Conservation (phyloP, 2,888 invertebrate genomes). For the Machimus atricapillus region DNA sequence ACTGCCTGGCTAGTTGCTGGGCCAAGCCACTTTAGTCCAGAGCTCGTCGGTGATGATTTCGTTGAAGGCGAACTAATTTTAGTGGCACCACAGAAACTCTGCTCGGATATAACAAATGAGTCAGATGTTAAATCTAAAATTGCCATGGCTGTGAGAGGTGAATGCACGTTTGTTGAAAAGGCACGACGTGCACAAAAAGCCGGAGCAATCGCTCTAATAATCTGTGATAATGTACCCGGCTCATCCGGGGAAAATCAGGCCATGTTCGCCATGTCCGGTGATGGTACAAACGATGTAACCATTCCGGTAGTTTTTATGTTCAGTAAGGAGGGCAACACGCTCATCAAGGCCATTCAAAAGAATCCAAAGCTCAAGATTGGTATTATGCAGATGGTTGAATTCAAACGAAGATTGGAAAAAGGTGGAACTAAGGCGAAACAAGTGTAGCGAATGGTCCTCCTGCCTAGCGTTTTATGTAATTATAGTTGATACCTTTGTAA, state of each 20-base stretch:
- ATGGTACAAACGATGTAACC: slow-evolving; percentile 83
- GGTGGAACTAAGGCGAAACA: neutral
- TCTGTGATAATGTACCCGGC: slow-evolving; percentile 81
- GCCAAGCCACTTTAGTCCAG: slow-evolving; percentile 89
- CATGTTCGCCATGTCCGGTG: slow-evolving; percentile 96
- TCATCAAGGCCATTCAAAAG: slow-evolving; percentile 68
- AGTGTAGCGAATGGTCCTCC: slow-evolving; percentile 20
- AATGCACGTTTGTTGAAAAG: slow-evolving; percentile 96
- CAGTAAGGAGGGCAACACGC: slow-evolving; percentile 73
- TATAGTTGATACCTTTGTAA: neutral
- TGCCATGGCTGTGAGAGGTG: slow-evolving; percentile 86
- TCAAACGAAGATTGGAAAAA: slow-evolving; percentile 52
- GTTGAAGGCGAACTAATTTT: slow-evolving; percentile 71
- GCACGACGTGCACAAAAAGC: slow-evolving; percentile 81
- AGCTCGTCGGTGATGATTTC: slow-evolving; percentile 71
- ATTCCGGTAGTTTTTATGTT: slow-evolving; percentile 94
- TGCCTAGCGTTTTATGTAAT: neutral
- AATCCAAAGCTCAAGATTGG: slow-evolving; percentile 65
- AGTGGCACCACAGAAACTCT: slow-evolving; percentile 76
- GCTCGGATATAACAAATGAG: slow-evolving; percentile 66
- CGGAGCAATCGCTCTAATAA: slow-evolving; percentile 85
- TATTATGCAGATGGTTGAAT: slow-evolving; percentile 62
- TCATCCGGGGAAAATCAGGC: slow-evolving; percentile 78
- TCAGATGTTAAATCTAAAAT: slow-evolving; percentile 74
- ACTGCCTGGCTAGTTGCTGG: slow-evolving; percentile 73